Conservation (phyloP, 2,797 vertebrate species). For the Anas bahamensis region DNA sequence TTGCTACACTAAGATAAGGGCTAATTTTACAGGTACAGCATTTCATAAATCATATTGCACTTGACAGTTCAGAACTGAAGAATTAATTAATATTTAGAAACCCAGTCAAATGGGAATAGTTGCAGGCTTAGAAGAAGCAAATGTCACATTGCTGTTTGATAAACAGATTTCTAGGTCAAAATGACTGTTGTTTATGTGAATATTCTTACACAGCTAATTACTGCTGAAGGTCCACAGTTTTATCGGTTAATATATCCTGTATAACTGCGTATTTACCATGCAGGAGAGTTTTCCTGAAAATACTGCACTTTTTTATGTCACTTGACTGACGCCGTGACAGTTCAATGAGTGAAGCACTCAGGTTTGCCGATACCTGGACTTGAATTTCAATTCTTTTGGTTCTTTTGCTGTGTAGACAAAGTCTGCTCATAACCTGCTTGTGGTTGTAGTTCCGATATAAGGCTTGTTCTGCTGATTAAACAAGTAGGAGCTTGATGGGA, state of each 20-base stretch:
- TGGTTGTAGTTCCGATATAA: background rate
- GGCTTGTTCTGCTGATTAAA: background rate
- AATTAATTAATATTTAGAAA: constrained; percentile 63
- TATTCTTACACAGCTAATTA: constrained; percentile 30
- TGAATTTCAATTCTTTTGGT: constrained; percentile 4
- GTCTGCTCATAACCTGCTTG: background rate
- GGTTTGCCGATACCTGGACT: background rate
- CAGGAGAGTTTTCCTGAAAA: background rate
- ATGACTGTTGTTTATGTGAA: background rate
- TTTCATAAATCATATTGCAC: constrained; percentile 33
- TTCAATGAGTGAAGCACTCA: background rate
- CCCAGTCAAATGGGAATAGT: constrained; percentile 40
- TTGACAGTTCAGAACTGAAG: constrained; percentile 27
- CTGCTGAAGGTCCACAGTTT: background rate
- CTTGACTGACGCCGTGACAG: background rate
- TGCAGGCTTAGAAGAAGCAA: constrained; percentile 38
- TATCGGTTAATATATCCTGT: background rate
- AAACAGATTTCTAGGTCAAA: constrained; percentile 48
- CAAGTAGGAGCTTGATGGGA: background rate
- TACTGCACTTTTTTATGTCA: background rate
- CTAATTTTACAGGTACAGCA: constrained; percentile 48
- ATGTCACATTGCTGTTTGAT: constrained; percentile 41
- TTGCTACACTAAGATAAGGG: constrained; percentile 41
- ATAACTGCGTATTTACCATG: background rate
- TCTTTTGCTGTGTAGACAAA: background rate